Evolutionary conservation across 2,888 invertebrate species (phyloP).

Genomic region (Leucophenga montana): DNA sequence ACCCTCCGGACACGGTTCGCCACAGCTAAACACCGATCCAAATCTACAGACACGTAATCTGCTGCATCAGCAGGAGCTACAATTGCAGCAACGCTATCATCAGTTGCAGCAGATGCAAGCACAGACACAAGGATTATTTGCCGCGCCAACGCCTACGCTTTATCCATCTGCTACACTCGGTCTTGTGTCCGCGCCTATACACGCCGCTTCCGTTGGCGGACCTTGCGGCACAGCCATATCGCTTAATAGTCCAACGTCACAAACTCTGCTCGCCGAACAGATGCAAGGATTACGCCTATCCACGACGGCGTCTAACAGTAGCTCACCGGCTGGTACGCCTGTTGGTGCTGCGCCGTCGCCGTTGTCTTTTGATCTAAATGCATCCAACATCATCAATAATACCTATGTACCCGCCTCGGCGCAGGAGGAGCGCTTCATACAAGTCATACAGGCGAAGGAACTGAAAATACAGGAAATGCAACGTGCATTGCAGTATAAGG

Average conservation of each 20-base stretch:
- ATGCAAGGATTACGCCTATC: conserved; percentile 71
- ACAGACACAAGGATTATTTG: conserved; percentile 68
- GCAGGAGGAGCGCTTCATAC: conserved; percentile 76
- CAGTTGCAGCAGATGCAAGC: conserved; percentile 71
- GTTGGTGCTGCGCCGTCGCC: conserved; percentile 60
- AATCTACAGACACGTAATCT: conserved; percentile 64
- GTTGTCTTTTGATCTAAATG: conserved; percentile 49
- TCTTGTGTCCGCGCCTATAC: conserved; percentile 8
- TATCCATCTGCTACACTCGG: conserved; percentile 44
- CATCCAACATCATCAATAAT: conserved; percentile 57
- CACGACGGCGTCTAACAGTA: conserved; percentile 47
- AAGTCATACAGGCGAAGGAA: conserved; percentile 79
- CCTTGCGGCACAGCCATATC: conserved; percentile 32
- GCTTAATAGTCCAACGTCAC: conserved; percentile 51
- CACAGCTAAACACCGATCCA: conserved; percentile 66
- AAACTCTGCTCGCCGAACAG: conserved; percentile 57
- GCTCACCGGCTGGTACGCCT: conserved; percentile 54
- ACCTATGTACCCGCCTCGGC: conserved; percentile 74
- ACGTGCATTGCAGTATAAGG: conserved; percentile 80
- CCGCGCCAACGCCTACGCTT: conserved; percentile 49
- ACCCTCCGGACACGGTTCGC: conserved; percentile 59
- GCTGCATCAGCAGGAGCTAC: conserved; percentile 70
- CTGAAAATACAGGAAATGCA: conserved; percentile 86
- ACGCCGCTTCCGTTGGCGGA: conserved; percentile 44
- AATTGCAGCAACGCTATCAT: conserved; percentile 71